Evolutionary conservation across 2,797 vertebrate species (phyloP), one percentile per base, ranked within the genome.

Genomic region (Rousettus madagascariensis): DNA sequence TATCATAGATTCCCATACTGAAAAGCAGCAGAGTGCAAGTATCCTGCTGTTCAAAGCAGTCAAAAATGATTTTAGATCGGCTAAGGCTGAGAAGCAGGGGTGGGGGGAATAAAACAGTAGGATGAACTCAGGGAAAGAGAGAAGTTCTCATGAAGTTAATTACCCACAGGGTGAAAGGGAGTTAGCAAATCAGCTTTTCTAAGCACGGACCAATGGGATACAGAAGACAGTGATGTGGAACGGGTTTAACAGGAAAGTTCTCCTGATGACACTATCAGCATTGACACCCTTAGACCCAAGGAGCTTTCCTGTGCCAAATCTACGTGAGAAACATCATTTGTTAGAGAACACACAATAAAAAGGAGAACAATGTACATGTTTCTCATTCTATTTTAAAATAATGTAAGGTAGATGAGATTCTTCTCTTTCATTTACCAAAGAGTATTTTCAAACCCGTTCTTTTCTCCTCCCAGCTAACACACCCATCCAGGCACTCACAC

Each of bases 201-300:
- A 22, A 26, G 57, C 49, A 57, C 0, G 11, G 13, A 69, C 33
- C 77, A 55, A 84, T 33, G 91, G 84, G 61, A 66, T 2, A 38
- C 63, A 87, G 71, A 94, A 88, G 66, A 82, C 74, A 57, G 61
- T 5, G 19, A 80, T 38, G 66, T 2, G 24, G 41, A 68, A 57
- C 38, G 36, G 91, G 95, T 96, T 96, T 66, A 79, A 92, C 91
- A 74, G 84, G 87, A 94, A 97, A 55, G 28, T 6, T 11, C 51
- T 79, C 71, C 8, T 8, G 41, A 66, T 12, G 59, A 75, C 49
- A 74, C 22, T 86, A 59, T 82, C 16, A 41, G 19, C 78, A 30
- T 26, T 55, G 53, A 55, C 69, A 66, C 75, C 72, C 66, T 24
- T 7, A 51, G 28, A 61, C 51, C 63, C 36, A n/a, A 57, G 72